A percentile compares a stretch with the other conserved stretches of the same genome.
These are phyloP conservation scores for Pararge aegeria DNA, from an alignment of 1,140 invertebrate species.

Conservation along the genomic window DNA sequence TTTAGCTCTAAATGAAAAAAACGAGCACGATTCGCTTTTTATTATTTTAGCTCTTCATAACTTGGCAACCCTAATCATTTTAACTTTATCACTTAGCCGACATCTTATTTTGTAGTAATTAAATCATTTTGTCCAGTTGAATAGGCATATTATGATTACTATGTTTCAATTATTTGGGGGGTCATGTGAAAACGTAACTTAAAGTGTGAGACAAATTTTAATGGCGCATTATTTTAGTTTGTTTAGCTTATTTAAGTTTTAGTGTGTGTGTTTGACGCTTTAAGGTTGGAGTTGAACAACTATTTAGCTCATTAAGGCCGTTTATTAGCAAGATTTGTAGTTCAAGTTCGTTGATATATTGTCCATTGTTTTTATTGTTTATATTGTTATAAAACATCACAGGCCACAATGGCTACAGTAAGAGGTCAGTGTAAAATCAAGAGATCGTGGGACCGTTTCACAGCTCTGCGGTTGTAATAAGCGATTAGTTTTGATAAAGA, in stretches of 20 bases:
- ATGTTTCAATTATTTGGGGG: slow-evolving; percentile 31
- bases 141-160: slow-evolving; percentile 11
- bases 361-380: slow-evolving; percentile 21
- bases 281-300: neutral
- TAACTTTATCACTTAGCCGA: no score
- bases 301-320: slow-evolving; percentile 8
- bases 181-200: slow-evolving; percentile 44
- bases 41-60: no score
- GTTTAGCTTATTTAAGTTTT: slow-evolving; percentile 4
- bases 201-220: slow-evolving; percentile 36
- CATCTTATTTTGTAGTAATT: neutral
- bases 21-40: no score
- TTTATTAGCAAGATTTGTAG: slow-evolving; percentile 18
- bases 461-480: neutral
- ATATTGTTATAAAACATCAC: slow-evolving; percentile 17
- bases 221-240: slow-evolving; percentile 7
- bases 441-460: slow-evolving; percentile 6
- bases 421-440: slow-evolving; percentile 11
- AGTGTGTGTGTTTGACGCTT: neutral
- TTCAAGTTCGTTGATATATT: slow-evolving; percentile 22
- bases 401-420: slow-evolving; percentile 25
- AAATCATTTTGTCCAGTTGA: slow-evolving; percentile 20
- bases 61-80: no score
- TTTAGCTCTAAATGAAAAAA: no score
- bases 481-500: neutral